phyloP scores from a whole-genome alignment of 1,140 invertebrate genomes.

The Scaptomyza hsui region DNA sequence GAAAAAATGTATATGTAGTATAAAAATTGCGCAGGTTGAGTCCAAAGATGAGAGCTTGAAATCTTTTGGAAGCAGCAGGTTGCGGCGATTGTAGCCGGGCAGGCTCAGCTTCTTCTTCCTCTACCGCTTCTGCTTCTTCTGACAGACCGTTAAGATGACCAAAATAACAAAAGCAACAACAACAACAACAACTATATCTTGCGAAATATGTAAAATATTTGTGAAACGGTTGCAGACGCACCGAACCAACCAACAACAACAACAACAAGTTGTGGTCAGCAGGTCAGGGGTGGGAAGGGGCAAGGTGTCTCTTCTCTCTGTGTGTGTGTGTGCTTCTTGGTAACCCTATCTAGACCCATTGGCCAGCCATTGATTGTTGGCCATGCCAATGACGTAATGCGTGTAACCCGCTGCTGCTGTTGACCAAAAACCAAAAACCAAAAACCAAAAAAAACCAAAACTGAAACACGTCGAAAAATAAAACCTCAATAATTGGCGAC shows the following conservation, averaged over 20 bases:
- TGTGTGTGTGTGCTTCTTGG: conserved; percentile 16
- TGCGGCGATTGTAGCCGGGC: conserved; percentile 74
- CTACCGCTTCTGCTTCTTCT: conserved; percentile 2
- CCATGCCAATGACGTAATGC: conserved; percentile 45
- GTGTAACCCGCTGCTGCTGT: conserved; percentile 18
- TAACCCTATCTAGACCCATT: conserved; percentile 57
- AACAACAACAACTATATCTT: conserved; percentile 19
- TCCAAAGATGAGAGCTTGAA: conserved; percentile 62
- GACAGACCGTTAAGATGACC: conserved; percentile 36
- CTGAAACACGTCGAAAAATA: conserved; percentile 76
- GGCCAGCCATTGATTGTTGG: conserved; percentile 19
- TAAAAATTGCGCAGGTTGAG: conserved; percentile 55
- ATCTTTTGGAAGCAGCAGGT: conserved; percentile 41
- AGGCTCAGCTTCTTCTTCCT: conserved; percentile 34
- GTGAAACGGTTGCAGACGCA: conserved; percentile 71
- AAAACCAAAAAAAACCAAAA: conserved; percentile 47
- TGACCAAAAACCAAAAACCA: conserved; percentile 25
- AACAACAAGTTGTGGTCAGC: conserved; percentile 17
- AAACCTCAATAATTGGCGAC: conserved; percentile 81
- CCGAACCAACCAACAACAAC: conserved; percentile 23
- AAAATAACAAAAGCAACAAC: conserved; percentile 4
- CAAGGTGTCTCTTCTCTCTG: background rate
- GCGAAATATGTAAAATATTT: conserved; percentile 72
- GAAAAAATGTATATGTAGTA: conserved; percentile 16
- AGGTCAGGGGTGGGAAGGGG: background rate